A percentile compares a stretch with the other conserved stretches of the same genome.
Conservation (phyloP, 2,888 invertebrate genomes). For the Emmelina monodactyla region DNA sequence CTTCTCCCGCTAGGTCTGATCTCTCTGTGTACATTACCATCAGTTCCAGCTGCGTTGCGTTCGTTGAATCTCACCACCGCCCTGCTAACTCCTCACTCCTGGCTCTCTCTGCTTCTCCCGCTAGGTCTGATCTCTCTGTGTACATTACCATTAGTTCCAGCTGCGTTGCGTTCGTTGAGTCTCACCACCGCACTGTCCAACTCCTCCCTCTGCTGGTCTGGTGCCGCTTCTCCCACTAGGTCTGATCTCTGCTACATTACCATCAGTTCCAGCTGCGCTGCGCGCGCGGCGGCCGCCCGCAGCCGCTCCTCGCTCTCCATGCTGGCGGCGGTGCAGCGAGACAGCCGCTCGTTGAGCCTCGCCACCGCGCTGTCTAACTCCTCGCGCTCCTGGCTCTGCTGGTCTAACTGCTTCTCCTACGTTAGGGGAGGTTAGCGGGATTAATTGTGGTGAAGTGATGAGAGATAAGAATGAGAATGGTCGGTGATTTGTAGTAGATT, state of each 20-base stretch:
- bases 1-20: background rate
- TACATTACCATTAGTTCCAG: background rate
- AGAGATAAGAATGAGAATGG: too few species aligned
- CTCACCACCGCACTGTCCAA: conserved; percentile 81
- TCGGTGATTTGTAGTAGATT: too few species aligned
- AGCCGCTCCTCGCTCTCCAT: conserved; percentile 84
- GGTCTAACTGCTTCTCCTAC: conserved; percentile 88
- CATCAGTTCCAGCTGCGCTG: conserved; percentile 70
- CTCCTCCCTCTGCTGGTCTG: conserved; percentile 90
- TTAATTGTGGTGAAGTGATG: background rate
- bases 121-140: background rate
- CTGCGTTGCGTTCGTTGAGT: conserved; percentile 18
- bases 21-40: background rate
- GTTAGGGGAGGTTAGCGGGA: conserved; percentile 11
- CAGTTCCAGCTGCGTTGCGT: too few species aligned
- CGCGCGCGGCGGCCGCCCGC: conserved; percentile 58
- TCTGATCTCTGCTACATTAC: too few species aligned
- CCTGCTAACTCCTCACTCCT: background rate
- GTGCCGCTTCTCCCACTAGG: conserved; percentile 92
- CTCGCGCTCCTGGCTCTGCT: conserved; percentile 89
- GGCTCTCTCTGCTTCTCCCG: background rate
- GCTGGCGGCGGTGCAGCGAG: conserved; percentile 87
- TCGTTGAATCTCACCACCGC: too few species aligned
- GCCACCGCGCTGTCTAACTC: conserved; percentile 85
- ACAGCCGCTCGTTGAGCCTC: conserved; percentile 85